These are phyloP conservation scores for Prionace glauca DNA, from an alignment of 2,797 vertebrate species.

Conservation along the genomic window DNA sequence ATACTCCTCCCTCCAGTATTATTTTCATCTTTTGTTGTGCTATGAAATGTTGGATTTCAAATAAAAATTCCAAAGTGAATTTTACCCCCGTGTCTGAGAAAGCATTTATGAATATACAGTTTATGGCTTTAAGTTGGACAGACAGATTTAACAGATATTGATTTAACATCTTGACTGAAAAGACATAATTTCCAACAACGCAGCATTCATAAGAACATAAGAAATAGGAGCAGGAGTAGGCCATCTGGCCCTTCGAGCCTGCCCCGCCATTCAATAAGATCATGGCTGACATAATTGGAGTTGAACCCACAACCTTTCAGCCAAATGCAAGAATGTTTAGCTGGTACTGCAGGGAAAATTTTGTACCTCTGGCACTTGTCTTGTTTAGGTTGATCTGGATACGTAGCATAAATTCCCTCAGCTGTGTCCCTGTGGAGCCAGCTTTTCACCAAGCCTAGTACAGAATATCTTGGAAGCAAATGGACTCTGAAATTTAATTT, in stretches of 20 bases:
- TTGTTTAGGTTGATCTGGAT: not conserved
- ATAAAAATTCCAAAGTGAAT: not conserved
- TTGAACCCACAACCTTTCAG: not conserved
- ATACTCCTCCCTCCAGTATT: not conserved
- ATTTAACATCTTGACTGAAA: not conserved
- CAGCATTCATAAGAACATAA: too few species aligned
- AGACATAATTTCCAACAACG: not conserved
- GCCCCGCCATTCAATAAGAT: too few species aligned
- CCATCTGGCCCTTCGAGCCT: too few species aligned
- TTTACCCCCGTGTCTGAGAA: not conserved
- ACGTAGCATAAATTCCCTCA: not conserved
- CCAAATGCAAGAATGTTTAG: not conserved
- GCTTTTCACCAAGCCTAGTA: too few species aligned
- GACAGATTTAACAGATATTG: not conserved
- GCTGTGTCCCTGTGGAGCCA: not conserved
- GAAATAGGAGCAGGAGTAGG: too few species aligned
- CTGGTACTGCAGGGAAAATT: not conserved
- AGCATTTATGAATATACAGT: not conserved
- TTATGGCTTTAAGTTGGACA: not conserved
- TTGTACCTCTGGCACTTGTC: not conserved
- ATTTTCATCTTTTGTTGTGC: not conserved
- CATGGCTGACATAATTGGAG: too few species aligned
- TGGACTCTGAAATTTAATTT: not conserved
- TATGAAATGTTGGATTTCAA: not conserved
- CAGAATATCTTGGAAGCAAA: not conserved